Evolutionary conservation across 2,113 vertebrate species (phyloP).

Genomic region (Anas platyrhynchos): DNA sequence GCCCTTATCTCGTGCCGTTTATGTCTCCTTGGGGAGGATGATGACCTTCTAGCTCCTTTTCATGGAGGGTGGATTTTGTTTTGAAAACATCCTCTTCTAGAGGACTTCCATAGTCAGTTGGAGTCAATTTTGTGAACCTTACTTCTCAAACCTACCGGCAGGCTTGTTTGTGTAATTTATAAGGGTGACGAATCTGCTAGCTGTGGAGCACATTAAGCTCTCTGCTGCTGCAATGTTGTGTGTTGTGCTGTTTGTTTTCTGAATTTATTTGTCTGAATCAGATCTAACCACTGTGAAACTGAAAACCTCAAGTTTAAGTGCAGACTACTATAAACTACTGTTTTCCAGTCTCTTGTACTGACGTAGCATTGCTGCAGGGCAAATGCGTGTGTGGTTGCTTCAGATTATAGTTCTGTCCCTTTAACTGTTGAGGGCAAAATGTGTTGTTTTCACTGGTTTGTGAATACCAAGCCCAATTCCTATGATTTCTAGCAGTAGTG

Average conservation of each 20-base stretch:
- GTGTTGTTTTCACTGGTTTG: constrained; percentile 1
- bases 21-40: constrained; percentile 54
- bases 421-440: constrained; percentile 44
- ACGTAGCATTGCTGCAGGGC: constrained; percentile 27
- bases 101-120: constrained; percentile 1
- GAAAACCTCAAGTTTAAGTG: constrained; percentile 49
- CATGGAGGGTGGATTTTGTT: constrained; percentile 27
- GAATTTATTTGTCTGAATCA: constrained; percentile 48
- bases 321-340: constrained; percentile 37
- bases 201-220: not conserved
- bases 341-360: constrained; percentile 44
- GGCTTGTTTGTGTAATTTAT: not conserved
- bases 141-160: constrained; percentile 18
- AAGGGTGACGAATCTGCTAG: constrained; percentile 7
- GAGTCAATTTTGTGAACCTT: constrained; percentile 27
- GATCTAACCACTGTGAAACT: constrained; percentile 41
- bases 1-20: constrained; percentile 64
- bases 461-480: not conserved
- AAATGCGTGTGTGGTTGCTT: constrained; percentile 51
- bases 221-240: not conserved
- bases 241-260: constrained; percentile 52
- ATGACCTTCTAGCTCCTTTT: constrained; percentile 67
- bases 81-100: constrained; percentile 45
- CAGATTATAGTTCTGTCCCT: constrained; percentile 41
- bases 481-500: constrained; percentile 23